These are phyloP conservation scores for Agrochola lota DNA, from an alignment of 2,888 invertebrate genomes.

Conservation along the genomic window DNA sequence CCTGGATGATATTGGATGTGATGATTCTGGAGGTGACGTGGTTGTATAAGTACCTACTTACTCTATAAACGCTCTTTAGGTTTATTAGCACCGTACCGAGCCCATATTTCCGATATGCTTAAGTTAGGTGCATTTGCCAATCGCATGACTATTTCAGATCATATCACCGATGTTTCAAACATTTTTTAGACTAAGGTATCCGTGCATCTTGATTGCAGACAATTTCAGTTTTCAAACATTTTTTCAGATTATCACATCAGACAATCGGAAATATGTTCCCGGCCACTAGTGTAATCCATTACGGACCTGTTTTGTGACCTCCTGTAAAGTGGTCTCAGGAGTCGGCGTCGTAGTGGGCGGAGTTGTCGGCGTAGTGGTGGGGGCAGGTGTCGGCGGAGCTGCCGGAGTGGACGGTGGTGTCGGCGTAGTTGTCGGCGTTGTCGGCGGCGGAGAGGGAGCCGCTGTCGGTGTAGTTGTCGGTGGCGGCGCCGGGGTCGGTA, in stretches of 20 bases:
- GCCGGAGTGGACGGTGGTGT: slow-evolving; percentile 65
- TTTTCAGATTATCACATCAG: not conserved
- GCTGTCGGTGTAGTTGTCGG: slow-evolving; percentile 65
- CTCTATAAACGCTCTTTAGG: slow-evolving; percentile 11
- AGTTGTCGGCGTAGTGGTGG: slow-evolving; percentile 65
- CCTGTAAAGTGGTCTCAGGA: slow-evolving; percentile 81
- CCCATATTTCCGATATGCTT: slow-evolving; percentile 38
- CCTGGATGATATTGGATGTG: slow-evolving; percentile 39
- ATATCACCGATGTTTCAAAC: not conserved
- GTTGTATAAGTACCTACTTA: slow-evolving; percentile 25
- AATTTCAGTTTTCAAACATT: not conserved
- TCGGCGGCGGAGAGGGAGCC: slow-evolving; percentile 65
- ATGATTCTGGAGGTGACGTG: slow-evolving; percentile 36
- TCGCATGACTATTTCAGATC: not conserved
- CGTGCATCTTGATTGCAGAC: not conserved
- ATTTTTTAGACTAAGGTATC: not conserved
- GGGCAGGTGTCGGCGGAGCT: slow-evolving; percentile 64
- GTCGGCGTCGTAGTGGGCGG: slow-evolving; percentile 76
- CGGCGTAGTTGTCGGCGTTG: slow-evolving; percentile 67
- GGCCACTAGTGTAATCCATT: slow-evolving; percentile 25
- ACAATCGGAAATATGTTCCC: slow-evolving; percentile 43
- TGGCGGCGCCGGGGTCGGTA: slow-evolving; percentile 69
- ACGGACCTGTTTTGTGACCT: slow-evolving; percentile 86
- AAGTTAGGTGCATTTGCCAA: not conserved
- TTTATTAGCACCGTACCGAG: not conserved